These are phyloP conservation scores for Myotis yumanensis DNA, from an alignment of 2,113 vertebrate species.

Conservation along the genomic window DNA sequence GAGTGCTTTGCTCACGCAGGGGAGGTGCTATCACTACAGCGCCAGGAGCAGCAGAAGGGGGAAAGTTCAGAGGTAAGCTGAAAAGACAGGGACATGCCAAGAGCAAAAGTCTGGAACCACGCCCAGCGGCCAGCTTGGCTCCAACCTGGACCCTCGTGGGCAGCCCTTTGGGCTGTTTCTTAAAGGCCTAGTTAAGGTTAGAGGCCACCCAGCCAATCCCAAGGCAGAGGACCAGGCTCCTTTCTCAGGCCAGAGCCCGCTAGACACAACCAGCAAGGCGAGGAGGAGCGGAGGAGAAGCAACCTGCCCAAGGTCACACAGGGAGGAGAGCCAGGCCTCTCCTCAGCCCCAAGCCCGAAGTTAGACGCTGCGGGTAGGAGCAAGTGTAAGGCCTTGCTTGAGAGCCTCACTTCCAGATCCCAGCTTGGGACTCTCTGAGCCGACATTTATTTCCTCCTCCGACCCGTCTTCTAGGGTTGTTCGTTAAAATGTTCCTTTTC, in stretches of 20 bases:
- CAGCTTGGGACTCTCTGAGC: not conserved
- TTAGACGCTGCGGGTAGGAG: not conserved
- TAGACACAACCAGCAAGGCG: not conserved
- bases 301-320: conserved; percentile 6
- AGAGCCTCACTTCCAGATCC: not conserved
- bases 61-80: not conserved
- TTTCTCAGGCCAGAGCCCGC: not conserved
- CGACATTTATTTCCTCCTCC: not conserved
- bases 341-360: not conserved
- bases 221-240: not conserved
- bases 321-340: not conserved
- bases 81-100: not conserved
- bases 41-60: not conserved
- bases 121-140: not conserved
- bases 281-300: not conserved
- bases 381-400: not conserved
- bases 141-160: not conserved
- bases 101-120: not conserved
- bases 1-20: accelerated
- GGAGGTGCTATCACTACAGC: not conserved
- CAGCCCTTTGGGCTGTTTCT: not conserved
- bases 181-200: not conserved
- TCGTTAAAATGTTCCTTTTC: not conserved
- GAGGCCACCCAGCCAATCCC: not conserved
- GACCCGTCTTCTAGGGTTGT: not conserved